These are phyloP conservation scores for Sussaba pulchella DNA, from an alignment of 2,888 invertebrate species.

Conservation along the genomic window DNA sequence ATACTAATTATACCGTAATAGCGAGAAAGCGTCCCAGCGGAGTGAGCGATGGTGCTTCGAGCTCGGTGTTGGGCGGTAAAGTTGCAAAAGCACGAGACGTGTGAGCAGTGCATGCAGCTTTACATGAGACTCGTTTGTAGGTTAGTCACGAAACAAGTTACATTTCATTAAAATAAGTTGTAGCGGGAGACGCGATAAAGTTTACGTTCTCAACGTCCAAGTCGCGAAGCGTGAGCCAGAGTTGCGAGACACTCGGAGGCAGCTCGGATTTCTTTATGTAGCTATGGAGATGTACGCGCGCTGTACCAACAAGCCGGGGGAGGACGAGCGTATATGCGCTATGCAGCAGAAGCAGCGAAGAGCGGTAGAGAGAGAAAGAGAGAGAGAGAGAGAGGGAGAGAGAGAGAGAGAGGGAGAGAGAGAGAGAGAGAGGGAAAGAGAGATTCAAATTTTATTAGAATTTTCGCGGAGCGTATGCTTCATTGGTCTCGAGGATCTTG, in stretches of 20 bases:
- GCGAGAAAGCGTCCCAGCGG: slow-evolving; percentile 22
- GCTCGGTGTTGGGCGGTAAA: not conserved
- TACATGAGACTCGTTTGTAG: slow-evolving; percentile 47
- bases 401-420: slow-evolving; percentile 12
- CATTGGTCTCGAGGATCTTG: slow-evolving; percentile 52
- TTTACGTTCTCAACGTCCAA: slow-evolving; percentile 31
- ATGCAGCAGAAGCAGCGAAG: too few relatives aligned
- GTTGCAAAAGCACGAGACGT: not conserved
- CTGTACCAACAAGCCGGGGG: not conserved
- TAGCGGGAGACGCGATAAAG: slow-evolving; percentile 44
- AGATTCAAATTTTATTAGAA: slow-evolving; percentile 57
- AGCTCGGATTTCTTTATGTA: not conserved
- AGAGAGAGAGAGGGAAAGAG: slow-evolving; percentile 18
- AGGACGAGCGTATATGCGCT: not conserved
- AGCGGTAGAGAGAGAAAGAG: not conserved
- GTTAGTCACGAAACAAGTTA: slow-evolving; percentile 56
- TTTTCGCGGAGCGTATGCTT: slow-evolving; percentile 58
- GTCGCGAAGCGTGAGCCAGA: slow-evolving; percentile 5
- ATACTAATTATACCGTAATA: slow-evolving; percentile 62
- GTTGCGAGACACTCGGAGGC: slow-evolving; percentile 5
- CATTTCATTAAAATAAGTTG: slow-evolving; percentile 64
- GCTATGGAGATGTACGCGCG: not conserved
- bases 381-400: slow-evolving; percentile 22
- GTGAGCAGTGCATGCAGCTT: not conserved
- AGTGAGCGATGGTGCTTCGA: slow-evolving; percentile 34